A percentile compares a stretch with the other conserved stretches of the same genome.
Conservation (phyloP, 2,113 vertebrate genomes). For the Copsychus sechellarum region DNA sequence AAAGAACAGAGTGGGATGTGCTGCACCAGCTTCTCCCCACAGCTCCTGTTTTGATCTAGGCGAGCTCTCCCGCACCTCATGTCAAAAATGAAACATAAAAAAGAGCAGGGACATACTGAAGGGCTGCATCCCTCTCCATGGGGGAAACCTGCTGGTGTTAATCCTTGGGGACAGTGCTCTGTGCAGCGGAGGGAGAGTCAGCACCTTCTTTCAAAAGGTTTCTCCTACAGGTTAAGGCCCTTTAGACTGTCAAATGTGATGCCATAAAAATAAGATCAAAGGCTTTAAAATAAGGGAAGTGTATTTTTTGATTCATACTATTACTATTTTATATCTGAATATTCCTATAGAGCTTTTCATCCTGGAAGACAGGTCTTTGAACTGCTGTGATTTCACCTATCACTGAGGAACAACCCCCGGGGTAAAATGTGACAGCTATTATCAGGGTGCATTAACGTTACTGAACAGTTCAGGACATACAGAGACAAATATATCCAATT, state of each 20-base stretch:
- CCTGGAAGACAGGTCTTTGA: conserved; percentile 56
- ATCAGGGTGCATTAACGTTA: conserved; percentile 59
- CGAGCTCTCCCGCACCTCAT: background rate
- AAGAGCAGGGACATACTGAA: background rate
- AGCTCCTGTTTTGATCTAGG: background rate
- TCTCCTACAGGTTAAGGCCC: conserved; percentile 50
- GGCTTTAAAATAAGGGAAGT: conserved; percentile 26
- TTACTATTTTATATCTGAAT: conserved; percentile 68
- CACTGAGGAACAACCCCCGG: conserved; percentile 41
- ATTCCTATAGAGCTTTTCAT: conserved; percentile 57
- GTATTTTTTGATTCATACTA: conserved; percentile 58
- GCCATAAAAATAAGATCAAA: conserved; percentile 64
- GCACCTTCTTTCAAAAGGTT: conserved; percentile 17
- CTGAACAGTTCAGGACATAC: conserved; percentile 52
- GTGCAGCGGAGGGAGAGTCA: background rate
- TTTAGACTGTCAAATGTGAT: conserved; percentile 49
- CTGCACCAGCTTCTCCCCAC: background rate
- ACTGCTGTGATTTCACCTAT: conserved; percentile 60
- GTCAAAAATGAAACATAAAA: background rate
- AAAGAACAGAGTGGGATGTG: rapidly evolving
- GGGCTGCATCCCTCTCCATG: background rate
- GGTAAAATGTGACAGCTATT: conserved; percentile 61
- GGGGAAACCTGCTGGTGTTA: background rate
- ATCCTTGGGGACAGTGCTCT: background rate
- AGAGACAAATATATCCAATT: conserved; percentile 63